phyloP scores from a whole-genome alignment of 2,888 invertebrate species.

The Listrodromus nycthemerus region DNA sequence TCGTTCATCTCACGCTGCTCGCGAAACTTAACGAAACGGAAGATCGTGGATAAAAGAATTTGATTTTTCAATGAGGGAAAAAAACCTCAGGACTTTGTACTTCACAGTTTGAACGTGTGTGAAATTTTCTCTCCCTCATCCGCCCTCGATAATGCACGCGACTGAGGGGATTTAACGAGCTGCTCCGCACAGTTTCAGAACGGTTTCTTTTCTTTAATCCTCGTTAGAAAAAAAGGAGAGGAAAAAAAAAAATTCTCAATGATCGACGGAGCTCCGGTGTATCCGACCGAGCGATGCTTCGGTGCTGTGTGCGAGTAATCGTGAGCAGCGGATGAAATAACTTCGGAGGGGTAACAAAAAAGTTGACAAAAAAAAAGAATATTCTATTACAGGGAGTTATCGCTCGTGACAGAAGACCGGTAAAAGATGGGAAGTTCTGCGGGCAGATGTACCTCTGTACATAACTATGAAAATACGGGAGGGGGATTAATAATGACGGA shows the following conservation, averaged over 20 bases:
- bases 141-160: not conserved
- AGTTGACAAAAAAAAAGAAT: not conserved
- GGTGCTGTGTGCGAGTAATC: not conserved
- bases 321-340: conserved; percentile 32
- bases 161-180: conserved; percentile 10
- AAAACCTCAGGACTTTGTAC: not conserved
- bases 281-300: conserved; percentile 17
- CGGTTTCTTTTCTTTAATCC: not conserved
- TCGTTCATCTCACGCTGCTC: not conserved
- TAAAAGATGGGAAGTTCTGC: conserved; percentile 7
- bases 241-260: not conserved
- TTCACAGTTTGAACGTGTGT: conserved; percentile 33
- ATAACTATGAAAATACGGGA: not conserved
- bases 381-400: conserved; percentile 42
- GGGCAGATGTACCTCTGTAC: not conserved
- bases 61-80: conserved; percentile 3
- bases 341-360: not conserved
- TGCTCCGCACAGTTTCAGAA: not conserved
- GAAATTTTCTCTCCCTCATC: not conserved
- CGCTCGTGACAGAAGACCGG: conserved; percentile 39
- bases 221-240: not conserved
- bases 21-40: not conserved
- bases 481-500: conserved; percentile 42
- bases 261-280: conserved; percentile 10
- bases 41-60: conserved; percentile 1